A percentile compares a stretch with the other conserved stretches of the same genome.
These are phyloP conservation scores for Aldabrachelys gigantea DNA, from an alignment of 2,113 vertebrate genomes.

Conservation along the genomic window DNA sequence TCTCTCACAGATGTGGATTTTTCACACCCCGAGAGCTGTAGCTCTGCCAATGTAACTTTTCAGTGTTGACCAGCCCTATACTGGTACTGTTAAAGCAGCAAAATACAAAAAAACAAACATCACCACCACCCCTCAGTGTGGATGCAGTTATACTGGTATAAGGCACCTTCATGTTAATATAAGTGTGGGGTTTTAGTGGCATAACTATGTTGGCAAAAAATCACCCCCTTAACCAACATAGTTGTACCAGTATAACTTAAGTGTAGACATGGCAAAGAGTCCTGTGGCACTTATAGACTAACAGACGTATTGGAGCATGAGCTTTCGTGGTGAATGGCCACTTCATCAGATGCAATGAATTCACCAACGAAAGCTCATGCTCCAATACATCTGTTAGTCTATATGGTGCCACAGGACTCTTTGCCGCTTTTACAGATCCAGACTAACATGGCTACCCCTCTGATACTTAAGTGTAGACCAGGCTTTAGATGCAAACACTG, in stretches of 20 bases:
- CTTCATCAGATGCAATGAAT: too few relatives aligned
- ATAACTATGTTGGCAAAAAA: background rate
- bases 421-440: too few relatives aligned
- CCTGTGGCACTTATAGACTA: too few relatives aligned
- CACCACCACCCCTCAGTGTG: fast-evolving
- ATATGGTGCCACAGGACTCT: too few relatives aligned
- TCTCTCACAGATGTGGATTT: background rate
- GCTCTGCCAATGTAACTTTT: background rate
- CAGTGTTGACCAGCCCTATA: background rate
- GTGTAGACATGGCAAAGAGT: background rate
- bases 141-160: background rate
- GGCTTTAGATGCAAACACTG: background rate
- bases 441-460: too few relatives aligned
- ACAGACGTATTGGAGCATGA: too few relatives aligned
- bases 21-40: background rate
- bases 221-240: background rate
- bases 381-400: too few relatives aligned
- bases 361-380: too few relatives aligned
- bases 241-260: background rate
- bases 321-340: too few relatives aligned
- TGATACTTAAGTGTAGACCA: background rate
- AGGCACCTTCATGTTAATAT: background rate
- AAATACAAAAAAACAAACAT: too few relatives aligned
- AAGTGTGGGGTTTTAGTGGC: background rate
- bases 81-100: background rate